Percentiles rank a stretch among this genome's conserved stretches.
Evolutionary conservation across 2,888 invertebrate genomes (phyloP).

Genomic region (Hydrotaea cyrtoneurina): DNA sequence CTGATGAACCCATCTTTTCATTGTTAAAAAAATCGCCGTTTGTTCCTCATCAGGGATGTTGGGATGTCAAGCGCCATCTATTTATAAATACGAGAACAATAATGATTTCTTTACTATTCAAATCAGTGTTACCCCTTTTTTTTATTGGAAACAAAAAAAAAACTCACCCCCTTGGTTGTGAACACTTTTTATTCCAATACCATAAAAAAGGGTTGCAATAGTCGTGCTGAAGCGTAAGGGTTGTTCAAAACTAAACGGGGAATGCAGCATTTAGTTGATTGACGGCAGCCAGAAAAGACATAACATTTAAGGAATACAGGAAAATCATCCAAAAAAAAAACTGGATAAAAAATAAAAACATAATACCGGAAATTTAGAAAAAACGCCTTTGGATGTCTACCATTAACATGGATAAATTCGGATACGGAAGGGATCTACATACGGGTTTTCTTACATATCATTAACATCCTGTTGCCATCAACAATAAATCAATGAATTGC

Average conservation of each 20-base stretch:
- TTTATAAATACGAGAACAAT: not conserved
- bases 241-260: slow-evolving; percentile 18
- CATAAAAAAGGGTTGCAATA: slow-evolving; percentile 45
- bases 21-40: not conserved
- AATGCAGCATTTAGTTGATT: not conserved
- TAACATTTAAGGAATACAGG: not conserved
- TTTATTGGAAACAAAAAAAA: slow-evolving; percentile 50
- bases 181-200: not conserved
- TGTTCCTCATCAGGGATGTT: too few species aligned
- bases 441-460: slow-evolving; percentile 22
- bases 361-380: not conserved
- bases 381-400: not conserved
- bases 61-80: slow-evolving; percentile 36
- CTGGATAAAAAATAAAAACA: slow-evolving; percentile 19
- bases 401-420: too few species aligned
- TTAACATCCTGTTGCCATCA: slow-evolving; percentile 19
- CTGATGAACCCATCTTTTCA: too few species aligned
- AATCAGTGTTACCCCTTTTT: slow-evolving; percentile 52
- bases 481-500: not conserved
- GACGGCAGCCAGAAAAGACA: not conserved
- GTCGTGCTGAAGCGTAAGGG: slow-evolving; percentile 39
- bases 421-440: not conserved
- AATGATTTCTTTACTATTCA: slow-evolving; percentile 39
- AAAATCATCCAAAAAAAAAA: not conserved
- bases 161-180: slow-evolving; percentile 45